Evolutionary conservation across 2,797 vertebrate genomes (phyloP).

Genomic region (Adelosebastes latens): DNA sequence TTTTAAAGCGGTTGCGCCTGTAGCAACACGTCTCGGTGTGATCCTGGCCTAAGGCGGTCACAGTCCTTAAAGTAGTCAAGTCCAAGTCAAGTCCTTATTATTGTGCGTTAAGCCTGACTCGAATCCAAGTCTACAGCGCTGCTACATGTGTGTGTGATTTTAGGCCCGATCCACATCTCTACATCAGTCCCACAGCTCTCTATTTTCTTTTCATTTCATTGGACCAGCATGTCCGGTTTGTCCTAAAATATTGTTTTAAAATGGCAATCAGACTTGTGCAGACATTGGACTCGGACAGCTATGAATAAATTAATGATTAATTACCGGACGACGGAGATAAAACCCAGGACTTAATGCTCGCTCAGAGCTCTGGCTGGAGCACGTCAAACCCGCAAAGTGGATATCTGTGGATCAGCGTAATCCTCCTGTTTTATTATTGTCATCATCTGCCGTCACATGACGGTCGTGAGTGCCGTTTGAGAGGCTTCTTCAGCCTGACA

Average conservation of each 20-base stretch:
- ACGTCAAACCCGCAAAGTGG: constrained; percentile 19
- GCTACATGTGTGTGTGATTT: not conserved
- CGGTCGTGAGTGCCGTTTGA: not conserved
- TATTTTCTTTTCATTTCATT: not conserved
- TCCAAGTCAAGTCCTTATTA: not conserved
- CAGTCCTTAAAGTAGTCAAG: not conserved
- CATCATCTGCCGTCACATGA: constrained; percentile 35
- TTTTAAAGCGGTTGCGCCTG: too few species aligned
- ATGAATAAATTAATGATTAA: constrained; percentile 55
- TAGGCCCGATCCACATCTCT: not conserved
- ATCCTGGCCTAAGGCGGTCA: not conserved
- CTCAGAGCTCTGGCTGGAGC: constrained; percentile 36
- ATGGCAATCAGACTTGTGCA: not conserved
- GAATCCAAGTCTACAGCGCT: too few species aligned
- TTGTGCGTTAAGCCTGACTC: not conserved
- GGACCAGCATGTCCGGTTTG: not conserved
- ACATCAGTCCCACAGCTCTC: not conserved
- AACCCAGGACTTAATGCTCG: constrained; percentile 2
- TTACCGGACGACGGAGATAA: constrained; percentile 36
- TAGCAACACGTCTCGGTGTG: not conserved
- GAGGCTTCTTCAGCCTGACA: constrained; percentile 27
- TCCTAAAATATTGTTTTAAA: not conserved
- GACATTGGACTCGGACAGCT: not conserved
- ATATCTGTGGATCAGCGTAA: constrained; percentile 54
- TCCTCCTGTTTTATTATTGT: constrained; percentile 45